Evolutionary conservation across 2,888 invertebrate species (phyloP), one percentile per base, ranked within the genome.

Genomic region (Xestia xanthographa): DNA sequence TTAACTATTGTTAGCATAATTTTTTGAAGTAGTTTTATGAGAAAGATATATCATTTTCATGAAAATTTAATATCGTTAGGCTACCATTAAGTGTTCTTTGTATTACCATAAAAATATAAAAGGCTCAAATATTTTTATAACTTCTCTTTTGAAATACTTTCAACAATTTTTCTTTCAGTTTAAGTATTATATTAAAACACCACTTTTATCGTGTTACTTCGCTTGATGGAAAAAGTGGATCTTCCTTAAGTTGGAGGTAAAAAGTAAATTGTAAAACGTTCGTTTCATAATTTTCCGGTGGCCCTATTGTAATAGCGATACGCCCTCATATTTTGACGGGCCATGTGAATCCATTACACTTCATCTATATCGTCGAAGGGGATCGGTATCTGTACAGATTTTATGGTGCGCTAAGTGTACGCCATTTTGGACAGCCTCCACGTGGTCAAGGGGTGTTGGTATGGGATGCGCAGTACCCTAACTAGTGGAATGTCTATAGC

Each of bases 381-480:
- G 87, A 72, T 78, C 74, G 75, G 71, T 89, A 86, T 88, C 86
- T 80, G 87, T 86, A 88, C 87, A 91, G 92, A 91, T 92, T 92
- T 92, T 91, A 92, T 90, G 91, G 88, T 86, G 89, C 87, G 87
- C 90, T 91, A 92, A 92, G 92, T 91, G 90, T 90, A 88, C 92
- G 91, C 91, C 91, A 92, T 93, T 92, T 91, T 90, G 90, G 89
- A 87, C 87, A 86, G 79, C 72, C 83, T 86, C 86, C 90, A 90
- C 90, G 90, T 91, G 91, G 88, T 86, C 86, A 84, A 83, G 85
- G 87, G 88, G 86, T 85, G 88, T 89, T 88, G 87, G 90, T 86
- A 91, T 82, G 91, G 77, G 80, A 86, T 66, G 75, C 72, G 65
- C 50, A 48, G 74, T 58, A 53, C 79, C 79, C 77, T 74, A 60